Evolutionary conservation across 2,113 vertebrate species (phyloP), one percentile per base, ranked within the genome.

Genomic region (Parotia lawesii): DNA sequence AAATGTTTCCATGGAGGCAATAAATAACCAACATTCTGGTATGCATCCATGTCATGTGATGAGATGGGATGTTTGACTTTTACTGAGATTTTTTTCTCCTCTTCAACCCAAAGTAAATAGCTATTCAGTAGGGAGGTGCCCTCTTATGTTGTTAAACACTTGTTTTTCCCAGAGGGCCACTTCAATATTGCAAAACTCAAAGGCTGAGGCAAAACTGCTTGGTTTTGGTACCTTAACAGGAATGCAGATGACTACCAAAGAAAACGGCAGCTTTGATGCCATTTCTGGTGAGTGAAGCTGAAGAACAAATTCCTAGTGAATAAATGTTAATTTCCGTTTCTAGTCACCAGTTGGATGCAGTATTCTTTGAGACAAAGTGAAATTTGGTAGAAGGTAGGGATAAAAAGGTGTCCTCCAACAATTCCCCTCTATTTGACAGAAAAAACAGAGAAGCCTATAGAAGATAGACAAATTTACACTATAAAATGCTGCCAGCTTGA

Each of bases 21-120:
- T 85, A 86, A 44, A 60, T 83, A 90, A 53, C 35, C 69, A 89
- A 23, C 25, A 20, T 87, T 90, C 57, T 78, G 60, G 51, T 89
- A 94, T 95, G 85, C 21, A 57, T 31, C 28, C n/a, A 24, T 70
- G 72, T 83, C 56, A 85, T 71, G 47, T 92, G 79, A 78, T 84
- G 60, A 80, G 33, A 74, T 40, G 47, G 31, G 58, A 48, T 71
- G 56, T 91, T 96, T 92, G 76, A 93, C 51, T 94, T 80, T 11
- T 69, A 65, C 48, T 87, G 51, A 74, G 37, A 10, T 56, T 81
- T 87, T 76, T 69, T 86, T 74, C 53, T 44, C 35, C 17, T 81
- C 57, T 65, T 84, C 47, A 82, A 45, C 35, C 19, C 53, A 89
- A 93, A 91, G 93, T 85, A 95, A 96, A 96, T 74, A 90, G 40